Evolutionary conservation across 2,888 invertebrate genomes (phyloP), one percentile per base, ranked within the genome.

Genomic region (Antheraea assamensis): DNA sequence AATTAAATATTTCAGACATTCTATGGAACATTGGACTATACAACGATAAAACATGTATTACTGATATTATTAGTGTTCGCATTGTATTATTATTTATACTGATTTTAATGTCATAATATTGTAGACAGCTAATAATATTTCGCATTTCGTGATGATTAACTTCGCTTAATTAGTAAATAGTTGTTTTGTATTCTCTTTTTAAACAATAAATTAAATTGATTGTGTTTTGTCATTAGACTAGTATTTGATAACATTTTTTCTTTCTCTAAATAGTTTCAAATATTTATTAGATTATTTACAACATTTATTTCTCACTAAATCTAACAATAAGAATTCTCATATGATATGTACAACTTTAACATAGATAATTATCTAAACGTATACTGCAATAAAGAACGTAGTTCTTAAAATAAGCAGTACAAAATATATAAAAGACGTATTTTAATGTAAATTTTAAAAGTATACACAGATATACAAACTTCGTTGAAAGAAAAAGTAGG

Each of bases 401-500:
- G 15, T 35, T 31, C n/a, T 68, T 17, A 21, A 68, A 68, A 68
- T 68, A 35, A 68, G 35, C n/a, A 35, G 31, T 68, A 68, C 2
- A 64, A 68, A 68, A 5, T 68, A 15, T 68, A 2, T 35, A 27
- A 66, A 68, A 68, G 35, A 68, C 35, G 35, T 15, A 35, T 68
- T n/a, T 21, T 3, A 68, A 21, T 24, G n/a, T 68, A 68, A 35
- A 68, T 35, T 68, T n/a, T 66, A 31, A 64, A 70, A 47, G 30
- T 73, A 58, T 58, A 58, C 10, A 72, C 68, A 72, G 27, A 24
- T 72, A 64, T 19, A 42, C 5, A 42, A 52, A 71, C 52, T 77
- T 77, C 75, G 76, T 75, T 76, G 74, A 75, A 72, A 71, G 72
- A 74, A 76, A 76, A 73, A 66, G 42, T 75, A 71, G 35, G 2